phyloP scores from a whole-genome alignment of 2,113 vertebrate genomes.

The Anser cygnoides region DNA sequence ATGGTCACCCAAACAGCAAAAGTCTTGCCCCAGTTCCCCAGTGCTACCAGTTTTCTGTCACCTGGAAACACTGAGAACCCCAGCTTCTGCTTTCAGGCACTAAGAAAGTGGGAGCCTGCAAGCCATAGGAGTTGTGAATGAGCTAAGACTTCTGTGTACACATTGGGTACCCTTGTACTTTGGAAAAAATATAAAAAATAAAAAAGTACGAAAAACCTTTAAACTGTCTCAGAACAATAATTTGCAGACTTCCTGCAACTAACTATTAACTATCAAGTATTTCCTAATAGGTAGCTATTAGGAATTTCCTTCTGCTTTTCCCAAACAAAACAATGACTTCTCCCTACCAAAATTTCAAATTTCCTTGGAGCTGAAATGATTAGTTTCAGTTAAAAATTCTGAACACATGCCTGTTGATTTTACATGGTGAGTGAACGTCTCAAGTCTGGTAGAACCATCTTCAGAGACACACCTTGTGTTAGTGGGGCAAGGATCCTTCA shows the following conservation, averaged over 20 bases:
- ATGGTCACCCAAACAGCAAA: background rate
- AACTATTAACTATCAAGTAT: no score
- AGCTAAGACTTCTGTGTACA: background rate
- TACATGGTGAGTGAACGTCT: background rate
- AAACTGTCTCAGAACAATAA: background rate
- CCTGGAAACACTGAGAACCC: background rate
- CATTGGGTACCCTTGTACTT: background rate
- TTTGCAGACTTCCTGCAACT: background rate
- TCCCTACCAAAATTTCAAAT: background rate
- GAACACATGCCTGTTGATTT: background rate
- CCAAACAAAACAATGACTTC: background rate
- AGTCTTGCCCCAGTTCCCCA: background rate
- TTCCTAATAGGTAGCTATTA: background rate
- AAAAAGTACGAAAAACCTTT: background rate
- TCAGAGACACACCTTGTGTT: background rate
- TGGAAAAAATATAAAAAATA: background rate
- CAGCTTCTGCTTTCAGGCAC: background rate
- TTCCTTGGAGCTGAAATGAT: background rate
- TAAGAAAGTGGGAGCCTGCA: background rate
- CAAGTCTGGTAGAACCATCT: background rate
- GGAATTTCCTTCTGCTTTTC: background rate
- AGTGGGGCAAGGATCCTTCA: background rate
- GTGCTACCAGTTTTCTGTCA: background rate
- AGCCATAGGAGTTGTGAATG: background rate
- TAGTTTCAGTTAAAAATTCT: background rate